phyloP scores from a whole-genome alignment of 2,797 vertebrate genomes.

The Selene dorsalis region DNA sequence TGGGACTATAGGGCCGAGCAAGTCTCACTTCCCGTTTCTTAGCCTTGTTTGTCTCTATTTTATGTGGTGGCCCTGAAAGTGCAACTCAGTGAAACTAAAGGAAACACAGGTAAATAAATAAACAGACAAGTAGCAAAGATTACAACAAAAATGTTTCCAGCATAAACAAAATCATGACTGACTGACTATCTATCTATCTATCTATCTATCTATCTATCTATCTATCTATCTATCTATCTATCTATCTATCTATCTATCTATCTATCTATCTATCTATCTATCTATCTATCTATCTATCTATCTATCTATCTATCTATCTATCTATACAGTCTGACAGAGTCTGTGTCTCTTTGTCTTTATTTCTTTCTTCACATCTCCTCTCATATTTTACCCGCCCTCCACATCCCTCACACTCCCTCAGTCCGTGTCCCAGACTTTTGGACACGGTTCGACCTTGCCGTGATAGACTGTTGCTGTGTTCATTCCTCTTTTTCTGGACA shows the following conservation, averaged over 20 bases:
- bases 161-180: too few species aligned
- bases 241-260: not conserved
- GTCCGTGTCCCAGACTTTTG: slow-evolving; percentile 73
- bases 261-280: not conserved
- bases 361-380: slow-evolving; percentile 34
- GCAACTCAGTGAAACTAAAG: too few species aligned
- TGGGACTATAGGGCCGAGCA: not conserved
- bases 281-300: not conserved
- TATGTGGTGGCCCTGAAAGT: not conserved
- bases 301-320: slow-evolving; percentile 11
- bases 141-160: too few species aligned
- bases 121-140: too few species aligned
- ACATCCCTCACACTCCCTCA: slow-evolving; percentile 41
- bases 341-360: slow-evolving; percentile 21
- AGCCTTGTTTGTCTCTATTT: slow-evolving; percentile 10
- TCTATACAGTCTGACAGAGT: slow-evolving; percentile 2
- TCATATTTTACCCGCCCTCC: slow-evolving; percentile 23
- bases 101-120: too few species aligned
- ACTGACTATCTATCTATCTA: too few species aligned
- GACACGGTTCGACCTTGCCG: slow-evolving; percentile 89
- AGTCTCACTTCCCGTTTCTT: not conserved
- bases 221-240: too few species aligned
- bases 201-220: too few species aligned
- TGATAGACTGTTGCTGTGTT: slow-evolving; percentile 91
- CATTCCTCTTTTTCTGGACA: slow-evolving; percentile 88